Base-by-base conservation (phyloP, 2,888 invertebrate species). In the Leucozona laternaria region DNA sequence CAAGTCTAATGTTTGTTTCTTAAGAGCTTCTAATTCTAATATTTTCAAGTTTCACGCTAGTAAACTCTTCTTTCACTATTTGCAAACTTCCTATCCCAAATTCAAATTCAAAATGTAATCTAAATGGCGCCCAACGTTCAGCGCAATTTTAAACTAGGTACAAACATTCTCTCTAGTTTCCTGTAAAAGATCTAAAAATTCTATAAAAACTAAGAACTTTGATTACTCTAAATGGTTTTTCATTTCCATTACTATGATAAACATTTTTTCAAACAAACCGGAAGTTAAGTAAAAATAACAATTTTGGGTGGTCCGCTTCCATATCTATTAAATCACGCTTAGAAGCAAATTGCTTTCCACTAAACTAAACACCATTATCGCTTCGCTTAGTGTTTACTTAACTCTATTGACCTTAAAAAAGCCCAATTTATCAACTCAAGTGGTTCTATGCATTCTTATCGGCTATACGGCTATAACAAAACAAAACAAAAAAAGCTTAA, bases 371-470 rank as follows among this genome's bases (percentile, higher is more conserved):
- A 48, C 20, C 62, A 75, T 60, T 58, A 40, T 45, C 28, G 10
- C 58, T 43, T 37, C 13, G 37, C 48, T 58, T 68, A 13, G 22
- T 55, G 34, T 66, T 55, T 11, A 62, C 22, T 17, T n/a, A 50
- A 45, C 53, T 37, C 25, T 13, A 11, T 13, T 62, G 76, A 68
- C 76, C 66, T 77, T 58, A 48, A 13, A 25, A 28, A 15, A 37
- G 40, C 50, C 50, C 6, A 58, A 60, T 77, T 37, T 34, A 77
- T 68, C 76, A 76, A 37, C 37, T 53, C 37, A 53, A 37, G 22
- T 53, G 25, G 53, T 53, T 25, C 37, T 68, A 40, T 68, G 68
- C 76, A 58, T 58, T 48, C 37, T 58, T 77, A 77, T 77, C 76
- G 57, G 37, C n/a, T 50, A 31, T 50, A 31, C n/a, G 11, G 17